phyloP scores from a whole-genome alignment of 2,797 vertebrate genomes.

The Myioborus miniatus region DNA sequence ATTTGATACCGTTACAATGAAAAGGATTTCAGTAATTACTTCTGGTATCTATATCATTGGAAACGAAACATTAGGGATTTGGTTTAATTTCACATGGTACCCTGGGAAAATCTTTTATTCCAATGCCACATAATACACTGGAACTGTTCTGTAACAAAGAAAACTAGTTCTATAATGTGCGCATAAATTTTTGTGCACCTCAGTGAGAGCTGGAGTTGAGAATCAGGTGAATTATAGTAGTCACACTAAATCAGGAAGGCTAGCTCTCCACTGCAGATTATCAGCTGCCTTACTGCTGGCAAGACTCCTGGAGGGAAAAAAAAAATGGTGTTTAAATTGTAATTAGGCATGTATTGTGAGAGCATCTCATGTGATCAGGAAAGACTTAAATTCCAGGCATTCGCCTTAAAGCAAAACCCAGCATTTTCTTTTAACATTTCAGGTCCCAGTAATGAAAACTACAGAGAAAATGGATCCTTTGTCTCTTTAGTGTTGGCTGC shows the following conservation, averaged over 20 bases:
- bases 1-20: slow-evolving; percentile 29
- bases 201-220: background rate
- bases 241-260: background rate
- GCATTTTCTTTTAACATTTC: background rate
- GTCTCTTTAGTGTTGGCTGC: background rate
- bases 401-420: background rate
- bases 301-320: background rate
- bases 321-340: background rate
- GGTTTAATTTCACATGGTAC: background rate
- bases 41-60: background rate
- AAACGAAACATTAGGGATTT: slow-evolving; percentile 18
- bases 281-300: background rate
- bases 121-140: background rate
- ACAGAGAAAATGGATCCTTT: background rate
- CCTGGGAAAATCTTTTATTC: background rate
- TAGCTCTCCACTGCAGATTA: background rate
- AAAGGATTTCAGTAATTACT: slow-evolving; percentile 46
- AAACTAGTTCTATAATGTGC: background rate
- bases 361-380: background rate
- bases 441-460: background rate
- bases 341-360: background rate
- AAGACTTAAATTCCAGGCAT: background rate
- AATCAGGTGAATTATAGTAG: background rate
- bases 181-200: background rate
- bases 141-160: background rate